Evolutionary conservation across 2,888 invertebrate genomes (phyloP).

Genomic region (Diplolepis rosae): DNA sequence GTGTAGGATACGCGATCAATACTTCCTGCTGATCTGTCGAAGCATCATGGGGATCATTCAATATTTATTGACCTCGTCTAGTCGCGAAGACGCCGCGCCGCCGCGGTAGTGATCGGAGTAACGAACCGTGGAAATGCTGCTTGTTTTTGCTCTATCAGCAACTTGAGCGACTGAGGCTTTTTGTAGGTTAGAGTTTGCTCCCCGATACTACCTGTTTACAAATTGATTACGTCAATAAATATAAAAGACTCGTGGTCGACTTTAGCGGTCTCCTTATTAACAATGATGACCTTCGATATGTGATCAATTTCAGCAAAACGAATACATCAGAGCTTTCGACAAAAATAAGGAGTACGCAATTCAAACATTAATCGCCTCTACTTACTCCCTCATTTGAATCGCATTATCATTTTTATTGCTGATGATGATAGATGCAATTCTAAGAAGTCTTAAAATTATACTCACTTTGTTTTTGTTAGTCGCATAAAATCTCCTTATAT

Average conservation of each 20-base stretch:
- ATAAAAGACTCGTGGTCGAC: conserved; percentile 28
- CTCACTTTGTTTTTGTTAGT: no score
- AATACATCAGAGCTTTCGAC: not conserved
- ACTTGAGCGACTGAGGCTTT: conserved; percentile 46
- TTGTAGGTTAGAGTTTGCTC: conserved; percentile 29
- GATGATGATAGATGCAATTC: not conserved
- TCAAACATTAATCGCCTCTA: conserved; percentile 6
- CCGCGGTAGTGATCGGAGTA: conserved; percentile 50
- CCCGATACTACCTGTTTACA: conserved; percentile 36
- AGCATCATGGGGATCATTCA: conserved; percentile 59
- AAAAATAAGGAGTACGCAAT: not conserved
- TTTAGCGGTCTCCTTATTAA: conserved; percentile 13
- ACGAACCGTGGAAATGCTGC: conserved; percentile 59
- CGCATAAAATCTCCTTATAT: no score
- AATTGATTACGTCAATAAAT: conserved; percentile 38
- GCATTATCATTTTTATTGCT: conserved; percentile 1
- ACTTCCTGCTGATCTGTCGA: conserved; percentile 52
- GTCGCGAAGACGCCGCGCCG: conserved; percentile 46
- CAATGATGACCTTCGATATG: conserved; percentile 21
- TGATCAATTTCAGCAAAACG: conserved; percentile 24
- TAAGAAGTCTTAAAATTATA: no score
- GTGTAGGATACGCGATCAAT: not conserved
- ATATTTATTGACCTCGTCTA: conserved; percentile 59
- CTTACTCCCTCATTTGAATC: conserved; percentile 17
- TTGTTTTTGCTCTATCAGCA: conserved; percentile 53